Percentiles rank a stretch among this genome's conserved stretches.
These are phyloP conservation scores for Cynopterus sphinx DNA, from an alignment of 2,797 vertebrate genomes.

Conservation along the genomic window DNA sequence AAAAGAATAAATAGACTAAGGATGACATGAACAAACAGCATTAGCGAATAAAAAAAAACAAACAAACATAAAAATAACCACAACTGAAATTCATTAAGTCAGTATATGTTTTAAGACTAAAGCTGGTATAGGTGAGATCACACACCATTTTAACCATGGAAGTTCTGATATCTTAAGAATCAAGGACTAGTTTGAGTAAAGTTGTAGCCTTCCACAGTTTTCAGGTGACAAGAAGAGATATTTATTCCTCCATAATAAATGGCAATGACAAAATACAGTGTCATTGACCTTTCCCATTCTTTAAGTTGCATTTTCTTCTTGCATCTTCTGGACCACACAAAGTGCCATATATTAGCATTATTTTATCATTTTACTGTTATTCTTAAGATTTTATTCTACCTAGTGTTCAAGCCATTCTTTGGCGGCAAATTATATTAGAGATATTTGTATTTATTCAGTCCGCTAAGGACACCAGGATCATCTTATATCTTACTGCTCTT, in stretches of 20 bases:
- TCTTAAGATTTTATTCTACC: neutral
- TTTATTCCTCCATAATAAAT: neutral
- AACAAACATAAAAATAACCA: neutral
- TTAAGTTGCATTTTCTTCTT: neutral
- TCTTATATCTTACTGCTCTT: neutral
- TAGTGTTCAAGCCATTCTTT: neutral
- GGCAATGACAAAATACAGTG: neutral
- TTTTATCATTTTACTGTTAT: neutral
- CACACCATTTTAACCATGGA: neutral
- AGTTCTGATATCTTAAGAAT: neutral
- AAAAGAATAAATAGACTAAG: neutral
- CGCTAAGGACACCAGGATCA: neutral
- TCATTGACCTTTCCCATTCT: neutral
- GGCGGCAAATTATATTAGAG: neutral
- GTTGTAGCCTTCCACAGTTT: conserved; percentile 10
- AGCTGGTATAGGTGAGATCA: neutral
- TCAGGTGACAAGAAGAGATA: neutral
- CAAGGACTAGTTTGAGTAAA: neutral
- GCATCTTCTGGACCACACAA: neutral
- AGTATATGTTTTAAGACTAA: neutral
- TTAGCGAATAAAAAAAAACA: neutral
- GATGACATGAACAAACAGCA: neutral
- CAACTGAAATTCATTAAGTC: neutral
- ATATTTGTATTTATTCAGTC: neutral
- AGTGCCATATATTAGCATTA: neutral